A percentile compares a stretch with the other conserved stretches of the same genome.
These are phyloP conservation scores for Xenentodon cancila DNA, from an alignment of 2,797 vertebrate genomes.

Conservation along the genomic window DNA sequence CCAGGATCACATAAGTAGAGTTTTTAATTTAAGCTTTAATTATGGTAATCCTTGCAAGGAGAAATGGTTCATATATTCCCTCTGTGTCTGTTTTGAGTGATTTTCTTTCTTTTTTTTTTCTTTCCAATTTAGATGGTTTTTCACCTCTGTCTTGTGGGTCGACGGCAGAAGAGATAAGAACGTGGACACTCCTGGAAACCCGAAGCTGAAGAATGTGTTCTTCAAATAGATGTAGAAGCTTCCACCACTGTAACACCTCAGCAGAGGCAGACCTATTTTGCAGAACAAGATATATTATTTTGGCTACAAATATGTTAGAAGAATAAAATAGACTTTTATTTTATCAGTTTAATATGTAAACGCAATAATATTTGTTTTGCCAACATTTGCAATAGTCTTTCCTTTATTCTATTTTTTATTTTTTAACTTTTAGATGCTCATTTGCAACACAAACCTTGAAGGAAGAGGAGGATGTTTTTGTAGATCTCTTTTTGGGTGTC, in stretches of 20 bases:
- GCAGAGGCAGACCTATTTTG: slow-evolving; percentile 43
- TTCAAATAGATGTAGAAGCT: slow-evolving; percentile 69
- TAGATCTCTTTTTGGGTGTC: slow-evolving; percentile 59
- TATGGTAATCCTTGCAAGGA: neutral
- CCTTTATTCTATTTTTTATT: neutral
- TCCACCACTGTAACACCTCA: slow-evolving; percentile 62
- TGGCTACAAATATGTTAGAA: neutral
- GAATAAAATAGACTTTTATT: neutral
- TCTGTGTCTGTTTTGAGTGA: too few relatives aligned
- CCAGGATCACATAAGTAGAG: neutral
- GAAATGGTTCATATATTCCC: neutral
- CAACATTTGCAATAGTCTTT: too few relatives aligned
- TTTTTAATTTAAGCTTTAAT: neutral
- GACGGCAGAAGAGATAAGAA: slow-evolving; percentile 66
- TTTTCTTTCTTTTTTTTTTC: neutral
- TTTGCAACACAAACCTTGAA: slow-evolving; percentile 51
- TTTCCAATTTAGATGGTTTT: neutral
- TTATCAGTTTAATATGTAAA: neutral
- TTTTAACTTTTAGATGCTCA: too few relatives aligned
- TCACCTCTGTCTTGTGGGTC: slow-evolving; percentile 52
- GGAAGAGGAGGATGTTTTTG: slow-evolving; percentile 40
- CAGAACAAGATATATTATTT: slow-evolving; percentile 6
- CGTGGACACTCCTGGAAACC: slow-evolving; percentile 57
- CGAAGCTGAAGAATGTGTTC: slow-evolving; percentile 65
- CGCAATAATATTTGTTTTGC: too few relatives aligned